phyloP scores from a whole-genome alignment of 2,797 vertebrate genomes.

The Leuciscus waleckii region DNA sequence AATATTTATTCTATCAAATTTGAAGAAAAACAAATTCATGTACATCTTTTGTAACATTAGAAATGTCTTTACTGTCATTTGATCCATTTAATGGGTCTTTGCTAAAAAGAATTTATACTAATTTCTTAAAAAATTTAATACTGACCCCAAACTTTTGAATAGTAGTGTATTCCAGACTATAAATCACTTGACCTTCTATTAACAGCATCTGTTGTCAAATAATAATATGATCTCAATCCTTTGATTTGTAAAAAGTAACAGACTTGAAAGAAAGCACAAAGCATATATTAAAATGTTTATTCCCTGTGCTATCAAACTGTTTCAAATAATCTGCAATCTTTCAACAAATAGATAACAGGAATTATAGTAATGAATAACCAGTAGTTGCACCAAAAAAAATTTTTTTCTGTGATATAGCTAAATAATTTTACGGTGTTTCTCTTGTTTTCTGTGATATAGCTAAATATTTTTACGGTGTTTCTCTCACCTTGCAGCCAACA shows the following conservation, averaged over 20 bases:
- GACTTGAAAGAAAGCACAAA: not conserved
- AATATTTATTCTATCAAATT: not conserved
- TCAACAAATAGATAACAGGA: not conserved
- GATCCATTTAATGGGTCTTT: not conserved
- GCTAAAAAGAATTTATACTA: not conserved
- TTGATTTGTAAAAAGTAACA: not conserved
- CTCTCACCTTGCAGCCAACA: constrained; percentile 84
- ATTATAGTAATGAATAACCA: not conserved
- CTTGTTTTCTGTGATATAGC: not conserved
- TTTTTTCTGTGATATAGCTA: not conserved
- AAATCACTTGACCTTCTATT: not conserved
- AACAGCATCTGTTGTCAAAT: not conserved
- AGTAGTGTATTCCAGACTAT: not conserved
- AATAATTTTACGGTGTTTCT: not conserved
- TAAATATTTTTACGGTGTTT: not conserved
- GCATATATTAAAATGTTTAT: not conserved
- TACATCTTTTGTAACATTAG: not conserved
- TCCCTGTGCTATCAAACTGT: too few relatives aligned
- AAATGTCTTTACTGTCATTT: not conserved
- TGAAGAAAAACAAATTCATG: not conserved
- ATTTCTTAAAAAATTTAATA: not conserved
- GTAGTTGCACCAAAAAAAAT: not conserved
- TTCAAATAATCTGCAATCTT: not conserved
- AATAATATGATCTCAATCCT: not conserved
- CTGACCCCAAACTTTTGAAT: not conserved